Base-by-base conservation (phyloP, 2,113 vertebrate species). In the Sphyrna mokarran region DNA sequence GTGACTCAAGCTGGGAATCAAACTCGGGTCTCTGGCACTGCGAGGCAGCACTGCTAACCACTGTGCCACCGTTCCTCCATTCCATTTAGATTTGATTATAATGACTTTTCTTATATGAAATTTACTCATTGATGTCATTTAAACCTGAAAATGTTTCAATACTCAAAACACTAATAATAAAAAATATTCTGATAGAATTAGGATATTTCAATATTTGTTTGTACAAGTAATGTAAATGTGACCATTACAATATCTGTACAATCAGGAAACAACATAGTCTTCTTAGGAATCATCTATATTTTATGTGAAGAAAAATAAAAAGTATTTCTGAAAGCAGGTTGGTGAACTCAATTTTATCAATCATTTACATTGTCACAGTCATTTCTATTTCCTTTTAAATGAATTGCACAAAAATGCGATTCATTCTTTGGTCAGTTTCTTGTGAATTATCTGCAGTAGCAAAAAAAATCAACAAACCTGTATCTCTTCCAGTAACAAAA, bases 401-500 rank as follows among this genome's bases (percentile, higher is more conserved):
- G 89, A 93, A 37, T 18, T 7, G 37, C n/a, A 93, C 18, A 91
- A 63, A 61, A 5, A 29, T 63, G 54, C n/a, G 14, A 18, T 61
- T 89, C 58, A 83, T 63, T n/a, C 58, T n/a, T 93, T 66, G 16
- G 89, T n/a, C 61, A 1, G 20, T 68, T 93, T 16, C 16, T 20
- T 93, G 61, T 93, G 33, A 93, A 93, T 22, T 68, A 37, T 26
- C 61, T 66, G 33, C 33, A 37, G 33, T 66, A 93, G n/a, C 87
- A 61, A 91, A 91, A 90, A 90, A 91, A 66, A 13, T 8, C 61
- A 66, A 66, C 33, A 22, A 93, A 37, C 26, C 37, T 37, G 80
- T 14, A 68, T 66, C 89, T 37, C 61, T 93, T 93, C 89, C 61
- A 68, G 61, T 93, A 93, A 93, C 16, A 66, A 66, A 93, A 93